Base-by-base conservation (phyloP, 2,888 invertebrate genomes). In the Spilarctia lutea region DNA sequence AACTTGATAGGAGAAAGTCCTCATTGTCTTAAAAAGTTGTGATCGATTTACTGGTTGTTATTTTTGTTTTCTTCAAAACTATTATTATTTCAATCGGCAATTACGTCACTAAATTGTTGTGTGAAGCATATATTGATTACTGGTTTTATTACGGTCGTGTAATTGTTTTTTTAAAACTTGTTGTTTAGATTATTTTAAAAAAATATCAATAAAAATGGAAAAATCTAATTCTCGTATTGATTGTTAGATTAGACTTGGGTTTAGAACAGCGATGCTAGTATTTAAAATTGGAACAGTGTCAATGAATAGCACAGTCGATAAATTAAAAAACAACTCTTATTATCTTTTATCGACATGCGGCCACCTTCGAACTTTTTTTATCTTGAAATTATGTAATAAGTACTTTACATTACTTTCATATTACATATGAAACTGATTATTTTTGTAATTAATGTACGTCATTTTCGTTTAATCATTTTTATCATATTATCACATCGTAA, bases 141-240 rank as follows among this genome's bases (percentile, higher is more conserved):
- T 42, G 18, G 30, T 63, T 39, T 71, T 45, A 63, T 71, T 71
- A 8, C 30, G 42, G 13, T 42, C 63, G 42, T 60, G 60, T 30
- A 30, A 63, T 42, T 60, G 42, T 20, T 30, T 70, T 42, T 39
- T 39, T 60, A 39, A 60, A 63, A 42, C 52, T 69, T 63, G 18
- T 70, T 68, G 85, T 87, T 75, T 85, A 86, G 81, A 80, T 87
- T 82, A 86, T 86, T 84, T 83, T 78, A 81, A 81, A 79, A 81
- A 81, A 79, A 75, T 75, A 73, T 68, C 52, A 86, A 86, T 85
- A 86, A 88, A 89, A 86, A 87, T 79, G 65, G 72, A 79, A 81
- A 87, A 82, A 81, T 80, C 73, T 76, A 68, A 76, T 81, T 81
- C 83, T 86, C 76, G 81, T 83, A 80, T 86, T 78, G 68, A 76